Conservation (phyloP, 2,113 vertebrate species). For the Pelvicachromis taeniatus region DNA sequence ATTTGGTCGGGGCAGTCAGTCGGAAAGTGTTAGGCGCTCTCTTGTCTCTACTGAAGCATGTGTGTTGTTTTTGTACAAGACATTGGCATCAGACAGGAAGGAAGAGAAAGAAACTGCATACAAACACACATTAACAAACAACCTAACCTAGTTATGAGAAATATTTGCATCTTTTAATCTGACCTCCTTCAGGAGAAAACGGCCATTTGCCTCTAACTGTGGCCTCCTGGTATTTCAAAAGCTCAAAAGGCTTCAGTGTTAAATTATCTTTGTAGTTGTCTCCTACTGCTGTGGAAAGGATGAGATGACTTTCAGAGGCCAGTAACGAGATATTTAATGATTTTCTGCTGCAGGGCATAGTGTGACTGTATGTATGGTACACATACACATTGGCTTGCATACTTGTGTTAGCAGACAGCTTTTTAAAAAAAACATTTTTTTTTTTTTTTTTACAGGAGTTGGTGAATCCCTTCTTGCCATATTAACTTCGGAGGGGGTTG, state of each 20-base stretch:
- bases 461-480: conserved; percentile 32
- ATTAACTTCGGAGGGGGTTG: conserved; percentile 4
- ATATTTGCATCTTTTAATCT: conserved; percentile 1
- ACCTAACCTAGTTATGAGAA: neutral
- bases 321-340: conserved; percentile 55
- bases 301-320: conserved; percentile 22
- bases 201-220: neutral
- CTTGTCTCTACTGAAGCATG: conserved; percentile 57
- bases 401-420: neutral
- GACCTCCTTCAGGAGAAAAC: neutral
- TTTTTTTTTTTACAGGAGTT: neutral
- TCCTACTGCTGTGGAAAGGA: conserved; percentile 29
- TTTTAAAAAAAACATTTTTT: neutral
- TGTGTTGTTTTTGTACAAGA: conserved; percentile 47
- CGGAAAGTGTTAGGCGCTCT: conserved; percentile 61
- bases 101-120: neutral
- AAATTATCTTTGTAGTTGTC: conserved; percentile 48
- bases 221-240: conserved; percentile 36
- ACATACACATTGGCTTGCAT: neutral
- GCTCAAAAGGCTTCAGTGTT: conserved; percentile 7
- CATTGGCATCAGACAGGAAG: conserved; percentile 19
- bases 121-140: neutral
- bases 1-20: conserved; percentile 49
- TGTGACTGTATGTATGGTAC: neutral
- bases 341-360: conserved; percentile 21